These are phyloP conservation scores for Pelvicachromis taeniatus DNA, from an alignment of 2,113 vertebrate genomes.

Conservation along the genomic window DNA sequence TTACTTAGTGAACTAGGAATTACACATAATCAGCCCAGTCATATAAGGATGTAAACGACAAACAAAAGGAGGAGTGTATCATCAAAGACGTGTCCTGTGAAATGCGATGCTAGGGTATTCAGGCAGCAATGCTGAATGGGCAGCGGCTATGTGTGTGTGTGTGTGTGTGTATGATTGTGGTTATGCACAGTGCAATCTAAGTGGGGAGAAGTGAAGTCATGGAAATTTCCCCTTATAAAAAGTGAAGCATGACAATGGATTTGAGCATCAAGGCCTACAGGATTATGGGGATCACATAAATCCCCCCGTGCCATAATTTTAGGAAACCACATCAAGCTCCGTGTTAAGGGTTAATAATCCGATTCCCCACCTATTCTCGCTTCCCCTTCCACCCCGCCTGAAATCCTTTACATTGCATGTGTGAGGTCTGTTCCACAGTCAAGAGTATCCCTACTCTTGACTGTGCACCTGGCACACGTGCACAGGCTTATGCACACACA, in stretches of 20 bases:
- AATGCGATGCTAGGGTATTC: conserved; percentile 57
- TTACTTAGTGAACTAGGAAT: conserved; percentile 20
- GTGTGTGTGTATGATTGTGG: conserved; percentile 31
- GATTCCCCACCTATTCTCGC: conserved; percentile 55
- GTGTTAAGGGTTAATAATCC: conserved; percentile 75
- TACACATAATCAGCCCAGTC: conserved; percentile 39
- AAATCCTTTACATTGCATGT: conserved; percentile 57
- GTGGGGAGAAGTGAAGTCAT: conserved; percentile 69
- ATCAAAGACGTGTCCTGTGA: conserved; percentile 61
- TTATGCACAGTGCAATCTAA: conserved; percentile 63
- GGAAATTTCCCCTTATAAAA: conserved; percentile 70
- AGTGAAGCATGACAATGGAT: conserved; percentile 75
- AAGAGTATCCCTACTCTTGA: neutral
- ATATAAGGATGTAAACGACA: conserved; percentile 45
- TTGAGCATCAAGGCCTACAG: conserved; percentile 69
- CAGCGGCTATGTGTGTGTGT: conserved; percentile 46
- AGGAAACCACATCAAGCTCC: conserved; percentile 66
- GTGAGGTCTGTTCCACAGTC: neutral
- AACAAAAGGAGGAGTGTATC: conserved; percentile 52
- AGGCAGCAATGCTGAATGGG: conserved; percentile 61
- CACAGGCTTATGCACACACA: neutral
- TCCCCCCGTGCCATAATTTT: conserved; percentile 54
- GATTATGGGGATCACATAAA: conserved; percentile 73
- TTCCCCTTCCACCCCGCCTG: conserved; percentile 14
- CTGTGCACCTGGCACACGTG: neutral